Conservation (phyloP, 2,888 invertebrate genomes). For the Coecobrya sp. region DNA sequence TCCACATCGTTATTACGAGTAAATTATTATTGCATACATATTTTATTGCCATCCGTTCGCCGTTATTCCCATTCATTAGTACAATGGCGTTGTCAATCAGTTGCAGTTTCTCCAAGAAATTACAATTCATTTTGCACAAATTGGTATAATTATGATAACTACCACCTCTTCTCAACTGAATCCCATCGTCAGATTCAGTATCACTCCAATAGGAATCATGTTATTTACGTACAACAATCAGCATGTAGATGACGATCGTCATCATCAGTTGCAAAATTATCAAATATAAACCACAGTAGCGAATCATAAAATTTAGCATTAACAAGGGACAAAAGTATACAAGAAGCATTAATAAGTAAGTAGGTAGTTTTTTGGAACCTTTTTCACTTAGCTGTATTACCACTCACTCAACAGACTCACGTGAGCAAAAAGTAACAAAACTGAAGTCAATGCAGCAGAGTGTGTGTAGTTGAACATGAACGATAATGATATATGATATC, state of each 20-base stretch:
- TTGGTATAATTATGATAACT: slow-evolving; percentile 40
- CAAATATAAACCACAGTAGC: not conserved
- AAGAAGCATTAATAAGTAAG: not conserved
- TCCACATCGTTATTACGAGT: not conserved
- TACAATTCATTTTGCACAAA: slow-evolving; percentile 3
- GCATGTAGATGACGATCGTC: not conserved
- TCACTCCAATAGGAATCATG: too few species aligned
- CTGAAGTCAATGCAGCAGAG: not conserved
- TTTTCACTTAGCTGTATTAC: not conserved
- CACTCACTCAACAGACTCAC: slow-evolving; percentile 17
- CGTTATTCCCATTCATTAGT: not conserved
- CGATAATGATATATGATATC: not conserved
- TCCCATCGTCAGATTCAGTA: slow-evolving; percentile 10
- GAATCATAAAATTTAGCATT: not conserved
- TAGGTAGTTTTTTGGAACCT: slow-evolving; percentile 30
- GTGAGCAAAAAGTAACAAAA: slow-evolving; percentile 58
- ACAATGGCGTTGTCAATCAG: not conserved
- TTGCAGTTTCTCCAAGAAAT: slow-evolving; percentile 29
- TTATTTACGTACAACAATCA: slow-evolving; percentile 1
- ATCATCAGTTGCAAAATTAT: not conserved
- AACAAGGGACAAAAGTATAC: slow-evolving; percentile 8
- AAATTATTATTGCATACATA: not conserved
- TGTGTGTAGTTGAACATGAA: not conserved
- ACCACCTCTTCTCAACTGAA: not conserved
- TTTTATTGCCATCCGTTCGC: not conserved